Base-by-base conservation (phyloP, 2,888 invertebrate species). In the Stictocephala bisonia region DNA sequence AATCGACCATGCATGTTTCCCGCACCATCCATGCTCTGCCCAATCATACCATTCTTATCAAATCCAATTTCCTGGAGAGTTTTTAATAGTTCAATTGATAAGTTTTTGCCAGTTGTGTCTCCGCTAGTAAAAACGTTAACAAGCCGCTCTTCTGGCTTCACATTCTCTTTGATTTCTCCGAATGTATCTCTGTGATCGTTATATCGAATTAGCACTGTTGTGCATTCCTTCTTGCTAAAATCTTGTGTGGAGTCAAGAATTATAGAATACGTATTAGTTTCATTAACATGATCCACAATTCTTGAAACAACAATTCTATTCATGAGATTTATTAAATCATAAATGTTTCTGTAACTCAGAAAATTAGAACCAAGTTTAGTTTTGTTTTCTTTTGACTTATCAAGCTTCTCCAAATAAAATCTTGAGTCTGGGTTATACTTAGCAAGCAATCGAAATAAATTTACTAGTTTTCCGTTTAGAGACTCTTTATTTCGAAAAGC, bases 301-400 rank as follows among this genome's bases (percentile, higher is more conserved):
- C 41, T 70, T 6, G 20, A 40, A n/a, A 70, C 35, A 1, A 70
- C 70, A 0, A 56, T 56, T 6, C 35, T 40, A 53, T 24, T 40
- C 35, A 70, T 53, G 22, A 56, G 1, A 20, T 27, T 44, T 60
- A 70, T 22, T 0, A 71, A 18, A 4, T 13, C 26, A 20, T 7
- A 69, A 6, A 70, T 22, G 22, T 70, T 70, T 2, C 70, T 27
- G 20, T 70, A 70, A 51, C 70, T 70, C 27, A 35, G 35, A 35
- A 50, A 53, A n/a, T 66, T 35, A 11, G 53, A 69, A 7, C 35
- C 31, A 29, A 41, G 18, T 56, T 56, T 70, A n/a, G n/a, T 2
- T 18, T 64, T 69, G 2, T 31, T 7, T 3, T 3, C 15, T 29
- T 18, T 68, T 50, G 48, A 13, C 18, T 51, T 50, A 1, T 69